phyloP scores from a whole-genome alignment of 2,888 invertebrate genomes.

The Arctia plantaginis region DNA sequence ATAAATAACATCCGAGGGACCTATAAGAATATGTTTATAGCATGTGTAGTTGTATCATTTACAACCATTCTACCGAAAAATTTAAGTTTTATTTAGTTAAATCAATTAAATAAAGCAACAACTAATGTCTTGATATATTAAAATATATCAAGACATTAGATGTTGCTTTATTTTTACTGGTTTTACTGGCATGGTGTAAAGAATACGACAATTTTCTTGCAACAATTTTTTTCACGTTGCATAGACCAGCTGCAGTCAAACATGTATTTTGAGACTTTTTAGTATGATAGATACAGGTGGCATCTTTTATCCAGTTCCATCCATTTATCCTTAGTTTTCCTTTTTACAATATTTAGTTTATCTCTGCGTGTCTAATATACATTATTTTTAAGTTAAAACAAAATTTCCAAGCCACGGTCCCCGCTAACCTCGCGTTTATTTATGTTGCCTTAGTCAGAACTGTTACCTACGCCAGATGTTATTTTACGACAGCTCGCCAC shows the following conservation, averaged over 20 bases:
- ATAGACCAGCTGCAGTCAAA: not conserved
- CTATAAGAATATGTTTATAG: not conserved
- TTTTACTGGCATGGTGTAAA: not conserved
- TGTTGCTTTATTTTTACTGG: too few relatives aligned
- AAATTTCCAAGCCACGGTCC: slow-evolving; percentile 58
- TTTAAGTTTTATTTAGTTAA: not conserved
- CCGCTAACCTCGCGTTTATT: slow-evolving; percentile 79
- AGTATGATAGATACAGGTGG: not conserved
- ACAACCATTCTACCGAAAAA: not conserved
- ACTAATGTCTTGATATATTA: not conserved
- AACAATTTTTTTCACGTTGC: not conserved
- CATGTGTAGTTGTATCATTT: not conserved
- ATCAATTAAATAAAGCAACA: not conserved
- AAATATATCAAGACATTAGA: too few relatives aligned
- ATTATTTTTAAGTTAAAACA: slow-evolving; percentile 52
- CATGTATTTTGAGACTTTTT: not conserved
- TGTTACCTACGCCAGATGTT: slow-evolving; percentile 84
- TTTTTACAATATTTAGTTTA: slow-evolving; percentile 1
- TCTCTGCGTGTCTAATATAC: slow-evolving; percentile 21
- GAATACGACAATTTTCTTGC: not conserved
- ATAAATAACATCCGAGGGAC: not conserved
- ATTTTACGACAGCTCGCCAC: slow-evolving; percentile 79
- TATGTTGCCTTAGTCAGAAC: slow-evolving; percentile 83
- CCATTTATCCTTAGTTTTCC: not conserved
- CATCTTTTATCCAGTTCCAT: too few relatives aligned